Evolutionary conservation across 2,797 vertebrate genomes (phyloP).

Genomic region (Notoglanidium macrostoma): DNA sequence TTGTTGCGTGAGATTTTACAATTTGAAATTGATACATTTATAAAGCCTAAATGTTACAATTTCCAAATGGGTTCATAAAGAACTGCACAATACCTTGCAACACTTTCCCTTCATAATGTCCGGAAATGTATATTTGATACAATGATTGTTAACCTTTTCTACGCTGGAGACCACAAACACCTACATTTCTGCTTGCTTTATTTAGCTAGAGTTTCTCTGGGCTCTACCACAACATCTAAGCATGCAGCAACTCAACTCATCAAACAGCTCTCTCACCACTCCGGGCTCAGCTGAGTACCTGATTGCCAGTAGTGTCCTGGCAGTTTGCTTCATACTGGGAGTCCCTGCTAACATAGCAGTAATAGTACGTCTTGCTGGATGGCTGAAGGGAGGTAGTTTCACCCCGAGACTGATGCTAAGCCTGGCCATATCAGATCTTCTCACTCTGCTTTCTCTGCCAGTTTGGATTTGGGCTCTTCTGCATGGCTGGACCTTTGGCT

Average conservation of each 20-base stretch:
- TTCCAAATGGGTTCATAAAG: too few species aligned
- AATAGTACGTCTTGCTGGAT: constrained; percentile 48
- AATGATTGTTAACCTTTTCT: too few species aligned
- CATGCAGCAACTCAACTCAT: constrained; percentile 38
- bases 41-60: too few species aligned
- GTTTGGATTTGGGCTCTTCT: constrained; percentile 61
- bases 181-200: too few species aligned
- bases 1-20: too few species aligned
- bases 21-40: too few species aligned
- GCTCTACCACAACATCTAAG: neutral
- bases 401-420: constrained; percentile 65
- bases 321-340: constrained; percentile 61
- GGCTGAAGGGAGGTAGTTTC: constrained; percentile 54
- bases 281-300: neutral
- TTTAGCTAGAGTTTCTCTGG: too few species aligned
- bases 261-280: neutral
- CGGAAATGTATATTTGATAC: too few species aligned
- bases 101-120: too few species aligned
- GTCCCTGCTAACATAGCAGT: constrained; percentile 63
- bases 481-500: constrained; percentile 54
- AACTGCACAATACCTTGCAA: too few species aligned
- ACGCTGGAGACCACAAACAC: too few species aligned
- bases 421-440: constrained; percentile 63
- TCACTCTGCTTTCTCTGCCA: constrained; percentile 59
- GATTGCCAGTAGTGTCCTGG: constrained; percentile 27